Base-by-base conservation (phyloP, 2,113 vertebrate species). In the Acanthisitta chloris region DNA sequence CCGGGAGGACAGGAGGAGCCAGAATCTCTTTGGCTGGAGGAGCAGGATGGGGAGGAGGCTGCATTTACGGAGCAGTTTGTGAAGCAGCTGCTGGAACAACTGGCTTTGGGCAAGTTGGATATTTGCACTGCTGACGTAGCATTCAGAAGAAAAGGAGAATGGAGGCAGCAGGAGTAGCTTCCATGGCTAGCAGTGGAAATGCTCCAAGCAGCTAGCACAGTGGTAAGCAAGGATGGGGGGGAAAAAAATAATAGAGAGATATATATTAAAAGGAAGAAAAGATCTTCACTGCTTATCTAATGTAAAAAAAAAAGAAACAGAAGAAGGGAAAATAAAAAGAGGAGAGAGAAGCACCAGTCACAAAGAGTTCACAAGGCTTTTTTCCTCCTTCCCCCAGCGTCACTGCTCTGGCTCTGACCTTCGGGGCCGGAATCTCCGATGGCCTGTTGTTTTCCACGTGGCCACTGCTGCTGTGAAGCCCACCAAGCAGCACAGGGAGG, bases 361-460 rank as follows among this genome's bases (percentile, higher is more conserved):
- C 42, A 94, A 43, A 88, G 70, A 83, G 86, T 89, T 95, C 81
- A 81, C 61, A 93, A 74, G 84, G 95, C 72, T 77, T 77, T 78
- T 91, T 79, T 94, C 65, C 93, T 97, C 95, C 96, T 90, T 91
- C 97, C 97, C 97, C 97, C 97, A 98, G 98, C 80, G 97, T 99
- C 98, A 99, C 96, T 98, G 98, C 97, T 98, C 97, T 96, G 98
- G 97, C 98, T 99, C 99, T 99, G 99, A 99, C 99, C 99, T 99
- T 99, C 98, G 99, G 96, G 99, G 98, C 98, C 98, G 98, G 97
- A 86, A 92, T 98, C 99, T 99, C 98, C 99, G 98, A 16, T 97
- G 98, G 97, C 98, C 98, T 14, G 95, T 96, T 1, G 99, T 93
- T 86, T 99, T 99, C 97, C 97, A 98, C 6, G 98, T 99, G 83